Evolutionary conservation across 2,888 invertebrate genomes (phyloP), one percentile per base, ranked within the genome.

Genomic region (Muschampia plurimacula): DNA sequence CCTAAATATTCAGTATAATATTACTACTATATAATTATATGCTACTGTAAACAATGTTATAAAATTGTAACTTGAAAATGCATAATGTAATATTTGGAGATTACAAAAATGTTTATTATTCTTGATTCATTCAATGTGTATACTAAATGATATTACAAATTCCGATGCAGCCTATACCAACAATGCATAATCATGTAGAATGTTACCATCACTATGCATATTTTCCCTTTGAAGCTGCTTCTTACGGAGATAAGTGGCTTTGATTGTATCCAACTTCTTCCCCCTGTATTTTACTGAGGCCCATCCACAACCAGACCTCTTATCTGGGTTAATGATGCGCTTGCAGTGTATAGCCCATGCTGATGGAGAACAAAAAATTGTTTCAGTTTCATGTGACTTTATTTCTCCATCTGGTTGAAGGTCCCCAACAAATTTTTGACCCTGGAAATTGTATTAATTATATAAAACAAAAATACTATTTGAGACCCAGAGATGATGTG

Each of bases 271-370:
- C 83, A 98, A 89, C 88, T 98, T 98, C 83, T 97, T 97, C 1
- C 98, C 98, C 85, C 96, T 96, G 83, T 98, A 98, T 83, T 97
- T 97, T 49, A 98, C 98, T 2, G 98, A 98, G 2, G 98, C 98
- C 98, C 98, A 98, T 2, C 98, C 98, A 92, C 98, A 98, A 1
- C 98, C 98, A 55, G 98, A 98, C 83, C 98, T 97, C 88, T 98
- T 98, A 76, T 97, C 97, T 0, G 98, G 98, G 89, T 98, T 98
- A 67, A 98, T 97, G 73, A 98, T 97, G 78, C 97, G 95, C 86
- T 98, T 98, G 84, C 98, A 98, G 84, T 98, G 97, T 86, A 98
- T 97, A 0, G 98, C 98, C 98, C 98, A 98, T 2, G 98, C 98
- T 81, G 98, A 98, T 2, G 98, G 98, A 1, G 98, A 98, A 76